These are phyloP conservation scores for Coranthus polyacanthus DNA, from an alignment of 2,797 vertebrate species.

Conservation along the genomic window DNA sequence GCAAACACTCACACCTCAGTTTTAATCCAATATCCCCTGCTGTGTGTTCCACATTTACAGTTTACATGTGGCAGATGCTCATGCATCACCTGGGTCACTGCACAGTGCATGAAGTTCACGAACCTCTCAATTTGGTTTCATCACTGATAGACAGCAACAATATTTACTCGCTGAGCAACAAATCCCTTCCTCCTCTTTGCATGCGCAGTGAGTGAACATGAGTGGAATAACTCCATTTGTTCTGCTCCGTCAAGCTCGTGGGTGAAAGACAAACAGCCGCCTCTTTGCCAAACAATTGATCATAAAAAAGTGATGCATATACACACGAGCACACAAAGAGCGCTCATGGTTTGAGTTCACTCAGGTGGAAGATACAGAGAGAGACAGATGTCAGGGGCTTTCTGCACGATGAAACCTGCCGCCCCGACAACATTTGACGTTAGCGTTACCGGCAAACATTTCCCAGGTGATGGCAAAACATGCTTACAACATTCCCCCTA, in stretches of 20 bases:
- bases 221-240: slow-evolving; percentile 78
- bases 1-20: slow-evolving; percentile 18
- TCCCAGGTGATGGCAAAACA: slow-evolving; percentile 47
- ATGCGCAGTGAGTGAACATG: slow-evolving; percentile 53
- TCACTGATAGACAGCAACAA: slow-evolving; percentile 57
- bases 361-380: slow-evolving; percentile 74
- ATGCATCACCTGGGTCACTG: slow-evolving; percentile 59
- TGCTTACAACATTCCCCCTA: not conserved
- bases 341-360: slow-evolving; percentile 57
- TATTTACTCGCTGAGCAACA: slow-evolving; percentile 65
- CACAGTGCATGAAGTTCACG: slow-evolving; percentile 20
- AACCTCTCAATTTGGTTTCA: slow-evolving; percentile 38
- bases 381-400: slow-evolving; percentile 76
- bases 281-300: slow-evolving; percentile 46
- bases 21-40: slow-evolving; percentile 6
- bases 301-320: slow-evolving; percentile 18
- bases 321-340: slow-evolving; percentile 54
- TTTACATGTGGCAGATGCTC: slow-evolving; percentile 2
- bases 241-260: slow-evolving; percentile 54
- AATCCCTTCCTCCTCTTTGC: slow-evolving; percentile 55
- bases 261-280: slow-evolving; percentile 74
- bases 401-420: slow-evolving; percentile 55
- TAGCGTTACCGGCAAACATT: slow-evolving; percentile 39
- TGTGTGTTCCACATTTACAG: slow-evolving; percentile 4
- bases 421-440: slow-evolving; percentile 45